These are phyloP conservation scores for Machimus atricapillus DNA, from an alignment of 2,888 invertebrate species.

Conservation along the genomic window DNA sequence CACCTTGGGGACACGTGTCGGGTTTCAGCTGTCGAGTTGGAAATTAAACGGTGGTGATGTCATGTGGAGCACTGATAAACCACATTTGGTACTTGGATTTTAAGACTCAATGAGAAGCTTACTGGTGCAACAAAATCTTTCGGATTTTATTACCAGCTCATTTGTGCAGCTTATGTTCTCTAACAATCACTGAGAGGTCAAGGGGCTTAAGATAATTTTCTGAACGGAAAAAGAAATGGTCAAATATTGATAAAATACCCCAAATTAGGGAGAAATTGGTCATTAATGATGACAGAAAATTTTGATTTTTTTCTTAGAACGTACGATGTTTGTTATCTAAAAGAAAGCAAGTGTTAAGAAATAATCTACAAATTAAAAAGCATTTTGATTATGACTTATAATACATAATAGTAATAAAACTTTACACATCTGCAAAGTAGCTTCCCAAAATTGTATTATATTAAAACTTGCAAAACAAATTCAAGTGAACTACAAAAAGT, in stretches of 20 bases:
- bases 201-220: background rate
- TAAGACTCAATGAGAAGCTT: background rate
- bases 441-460: too few species aligned
- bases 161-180: background rate
- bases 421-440: too few species aligned
- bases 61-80: slow-evolving; percentile 15
- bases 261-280: background rate
- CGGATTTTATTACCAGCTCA: background rate
- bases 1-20: slow-evolving; percentile 3
- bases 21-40: background rate
- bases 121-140: background rate
- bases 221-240: background rate
- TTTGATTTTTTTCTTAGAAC: background rate
- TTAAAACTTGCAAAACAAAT: too few species aligned
- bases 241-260: background rate
- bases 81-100: background rate
- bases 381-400: too few species aligned
- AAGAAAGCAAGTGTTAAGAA: too few species aligned
- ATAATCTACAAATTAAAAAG: too few species aligned
- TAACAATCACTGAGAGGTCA: background rate
- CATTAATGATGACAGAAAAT: background rate
- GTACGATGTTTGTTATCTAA: background rate
- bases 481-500: too few species aligned
- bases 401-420: too few species aligned
- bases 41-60: background rate